Evolutionary conservation across 2,113 vertebrate genomes (phyloP).

Genomic region (Leucosticte australis): DNA sequence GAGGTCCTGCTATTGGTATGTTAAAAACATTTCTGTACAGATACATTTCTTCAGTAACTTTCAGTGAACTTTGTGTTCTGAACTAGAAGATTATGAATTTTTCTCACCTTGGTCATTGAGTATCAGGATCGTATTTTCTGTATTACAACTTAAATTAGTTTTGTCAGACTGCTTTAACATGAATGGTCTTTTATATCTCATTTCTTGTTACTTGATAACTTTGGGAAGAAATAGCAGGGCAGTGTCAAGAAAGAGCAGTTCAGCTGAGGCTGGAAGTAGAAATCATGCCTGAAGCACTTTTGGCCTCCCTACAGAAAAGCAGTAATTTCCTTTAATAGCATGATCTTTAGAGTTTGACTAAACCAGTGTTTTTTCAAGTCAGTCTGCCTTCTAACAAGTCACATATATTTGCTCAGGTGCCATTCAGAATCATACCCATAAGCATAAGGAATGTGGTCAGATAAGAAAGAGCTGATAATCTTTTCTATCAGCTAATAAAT

Average conservation of each 20-base stretch:
- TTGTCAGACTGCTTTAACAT: neutral
- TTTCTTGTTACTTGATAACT: neutral
- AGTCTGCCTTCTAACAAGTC: neutral
- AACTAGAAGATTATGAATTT: neutral
- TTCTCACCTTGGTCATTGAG: neutral
- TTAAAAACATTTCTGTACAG: neutral
- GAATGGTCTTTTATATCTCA: neutral
- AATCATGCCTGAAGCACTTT: neutral
- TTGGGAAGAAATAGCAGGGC: neutral
- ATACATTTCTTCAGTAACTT: neutral
- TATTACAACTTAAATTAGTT: neutral
- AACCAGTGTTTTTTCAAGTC: neutral
- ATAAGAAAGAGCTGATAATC: neutral
- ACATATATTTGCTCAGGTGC: neutral
- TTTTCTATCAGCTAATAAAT: neutral
- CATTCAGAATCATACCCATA: neutral
- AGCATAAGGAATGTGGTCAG: neutral
- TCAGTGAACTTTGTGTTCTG: neutral
- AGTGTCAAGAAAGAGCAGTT: neutral
- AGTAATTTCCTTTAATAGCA: neutral
- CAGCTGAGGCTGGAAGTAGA: neutral
- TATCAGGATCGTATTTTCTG: neutral
- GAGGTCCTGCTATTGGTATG: slow-evolving; percentile 93
- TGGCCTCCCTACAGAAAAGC: neutral
- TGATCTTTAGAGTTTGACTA: neutral